Evolutionary conservation across 2,888 invertebrate genomes (phyloP), one percentile per base, ranked within the genome.

Genomic region (Furcula furcula): DNA sequence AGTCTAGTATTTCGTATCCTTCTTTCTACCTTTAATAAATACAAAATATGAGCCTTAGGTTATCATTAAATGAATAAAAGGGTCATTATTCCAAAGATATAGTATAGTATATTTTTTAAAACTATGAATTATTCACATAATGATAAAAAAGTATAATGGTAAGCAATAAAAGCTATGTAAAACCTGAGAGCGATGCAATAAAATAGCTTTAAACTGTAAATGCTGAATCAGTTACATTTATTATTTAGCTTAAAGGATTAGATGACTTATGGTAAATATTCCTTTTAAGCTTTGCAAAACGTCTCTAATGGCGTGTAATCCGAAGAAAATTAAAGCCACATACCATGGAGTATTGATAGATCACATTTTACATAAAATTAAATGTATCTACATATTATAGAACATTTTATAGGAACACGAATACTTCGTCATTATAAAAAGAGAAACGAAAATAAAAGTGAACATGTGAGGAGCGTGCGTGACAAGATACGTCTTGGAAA

Each of bases 151-250:
- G n/a, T n/a, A n/a, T n/a, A n/a, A n/a, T n/a, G n/a, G n/a, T n/a
- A n/a, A n/a, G n/a, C n/a, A n/a, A n/a, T n/a, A n/a, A n/a, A n/a
- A n/a, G n/a, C n/a, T n/a, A n/a, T n/a, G n/a, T n/a, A n/a, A n/a
- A n/a, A n/a, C n/a, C n/a, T 9, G 11, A 9, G 26, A 14, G 7
- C 13, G 20, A 7, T 7, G 12, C 9, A 23, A 23, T 12, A 23
- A 55, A 48, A 58, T 45, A 52, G 46, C 44, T 33, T 41, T 46
- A 53, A 55, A 54, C 51, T 46, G 22, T 36, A 42, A 52, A 55
- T 50, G 58, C 47, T 44, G 55, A 65, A 65, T 66, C 63, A 68
- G 65, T 65, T 65, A 56, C 53, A 57, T 55, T 66, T 58, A 55
- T 66, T 58, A 55, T 51, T 47, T 54, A 51, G 50, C 48, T 45